Percentiles rank a stretch among this genome's conserved stretches.
Conservation (phyloP, 2,888 invertebrate species). For the Hypsopygia costalis region DNA sequence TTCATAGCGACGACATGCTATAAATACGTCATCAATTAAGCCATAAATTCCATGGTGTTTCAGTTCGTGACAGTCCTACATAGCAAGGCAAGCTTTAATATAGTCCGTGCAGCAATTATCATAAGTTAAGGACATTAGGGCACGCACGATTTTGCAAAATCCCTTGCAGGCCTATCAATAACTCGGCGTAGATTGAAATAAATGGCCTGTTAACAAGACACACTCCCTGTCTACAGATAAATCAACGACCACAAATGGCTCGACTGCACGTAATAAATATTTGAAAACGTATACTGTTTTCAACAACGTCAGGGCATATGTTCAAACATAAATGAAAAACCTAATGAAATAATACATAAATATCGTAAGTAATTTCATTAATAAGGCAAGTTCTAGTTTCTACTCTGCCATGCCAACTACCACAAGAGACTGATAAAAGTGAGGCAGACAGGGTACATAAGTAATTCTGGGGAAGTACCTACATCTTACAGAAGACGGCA, state of each 20-base stretch:
- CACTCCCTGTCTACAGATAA: constrained; percentile 15
- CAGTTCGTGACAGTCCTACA: constrained; percentile 2
- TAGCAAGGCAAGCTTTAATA: constrained; percentile 8
- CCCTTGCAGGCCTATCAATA: constrained; percentile 37
- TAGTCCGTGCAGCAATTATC: constrained; percentile 8
- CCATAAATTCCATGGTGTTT: constrained; percentile 3
- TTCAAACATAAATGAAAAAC: neutral
- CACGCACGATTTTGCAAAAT: constrained; percentile 43
- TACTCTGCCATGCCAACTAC: too few relatives aligned
- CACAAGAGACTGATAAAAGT: too few relatives aligned
- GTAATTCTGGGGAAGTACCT: too few relatives aligned
- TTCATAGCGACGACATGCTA: neutral
- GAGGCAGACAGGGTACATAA: too few relatives aligned
- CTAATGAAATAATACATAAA: too few relatives aligned
- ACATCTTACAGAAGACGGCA: too few relatives aligned
- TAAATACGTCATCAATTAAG: neutral
- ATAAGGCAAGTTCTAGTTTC: too few relatives aligned
- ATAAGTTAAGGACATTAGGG: constrained; percentile 18
- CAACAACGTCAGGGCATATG: neutral
- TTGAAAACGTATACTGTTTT: neutral
- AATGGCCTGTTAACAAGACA: constrained; percentile 40
- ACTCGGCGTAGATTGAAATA: constrained; percentile 45
- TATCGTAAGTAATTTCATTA: too few relatives aligned
- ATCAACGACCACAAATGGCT: constrained; percentile 1
- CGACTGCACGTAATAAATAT: neutral